A percentile compares a stretch with the other conserved stretches of the same genome.
Conservation (phyloP, 2,113 vertebrate genomes). For the Neodontobutis hainanensis region DNA sequence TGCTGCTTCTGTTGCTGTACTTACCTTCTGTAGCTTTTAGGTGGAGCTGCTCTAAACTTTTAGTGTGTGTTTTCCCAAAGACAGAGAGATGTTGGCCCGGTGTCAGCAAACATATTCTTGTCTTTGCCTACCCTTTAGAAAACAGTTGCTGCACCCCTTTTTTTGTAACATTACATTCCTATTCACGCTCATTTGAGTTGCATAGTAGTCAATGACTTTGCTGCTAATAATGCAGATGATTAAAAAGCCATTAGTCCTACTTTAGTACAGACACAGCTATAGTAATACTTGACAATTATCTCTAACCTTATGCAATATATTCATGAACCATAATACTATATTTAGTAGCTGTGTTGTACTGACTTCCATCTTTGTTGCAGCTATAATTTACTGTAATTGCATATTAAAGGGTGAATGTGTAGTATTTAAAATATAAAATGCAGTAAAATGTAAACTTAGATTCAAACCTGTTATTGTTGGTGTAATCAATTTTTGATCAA, state of each 20-base stretch:
- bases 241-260: slow-evolving; percentile 70
- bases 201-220: slow-evolving; percentile 8
- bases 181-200: slow-evolving; percentile 13
- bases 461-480: neutral
- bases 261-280: slow-evolving; percentile 54
- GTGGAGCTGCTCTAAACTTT: neutral
- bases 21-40: slow-evolving; percentile 3
- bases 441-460: neutral
- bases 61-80: slow-evolving; percentile 4
- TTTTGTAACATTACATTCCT: slow-evolving; percentile 62
- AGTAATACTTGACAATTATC: slow-evolving; percentile 60
- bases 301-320: slow-evolving; percentile 69
- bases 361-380: slow-evolving; percentile 16
- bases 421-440: neutral
- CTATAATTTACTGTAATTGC: slow-evolving; percentile 7
- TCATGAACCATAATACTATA: slow-evolving; percentile 34
- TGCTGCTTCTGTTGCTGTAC: slow-evolving; percentile 1
- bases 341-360: slow-evolving; percentile 34
- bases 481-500: neutral
- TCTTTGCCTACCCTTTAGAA: slow-evolving; percentile 16
- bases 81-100: neutral
- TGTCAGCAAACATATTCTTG: neutral
- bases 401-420: neutral
- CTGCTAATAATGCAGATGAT: slow-evolving; percentile 28
- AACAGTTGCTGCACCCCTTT: slow-evolving; percentile 7